These are phyloP conservation scores for Passer montanus DNA, from an alignment of 2,113 vertebrate species.

Conservation along the genomic window DNA sequence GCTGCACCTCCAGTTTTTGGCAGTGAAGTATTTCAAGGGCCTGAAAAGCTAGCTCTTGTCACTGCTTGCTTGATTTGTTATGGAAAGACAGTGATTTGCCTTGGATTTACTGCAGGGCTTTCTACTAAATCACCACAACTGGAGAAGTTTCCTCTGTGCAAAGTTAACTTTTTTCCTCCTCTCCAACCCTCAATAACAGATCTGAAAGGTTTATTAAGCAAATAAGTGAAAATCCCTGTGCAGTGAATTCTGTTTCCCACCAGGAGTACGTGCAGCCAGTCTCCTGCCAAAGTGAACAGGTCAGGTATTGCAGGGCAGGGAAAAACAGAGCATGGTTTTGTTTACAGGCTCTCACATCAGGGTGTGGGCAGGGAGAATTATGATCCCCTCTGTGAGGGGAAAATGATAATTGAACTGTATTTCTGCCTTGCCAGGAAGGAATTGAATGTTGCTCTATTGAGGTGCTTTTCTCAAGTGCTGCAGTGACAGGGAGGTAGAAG, in stretches of 20 bases:
- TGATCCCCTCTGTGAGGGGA: not conserved
- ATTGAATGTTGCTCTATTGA: not conserved
- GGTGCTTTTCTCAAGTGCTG: not conserved
- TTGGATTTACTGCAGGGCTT: constrained; percentile 20
- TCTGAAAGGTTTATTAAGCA: constrained; percentile 26
- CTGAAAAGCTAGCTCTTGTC: not conserved
- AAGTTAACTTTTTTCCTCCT: not conserved
- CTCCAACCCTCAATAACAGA: constrained; percentile 2
- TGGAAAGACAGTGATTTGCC: not conserved
- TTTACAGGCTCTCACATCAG: not conserved
- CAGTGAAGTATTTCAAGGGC: not conserved
- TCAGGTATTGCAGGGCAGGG: not conserved
- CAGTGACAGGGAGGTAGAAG: not conserved
- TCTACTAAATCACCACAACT: constrained; percentile 1
- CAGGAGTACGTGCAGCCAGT: not conserved
- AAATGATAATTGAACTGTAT: not conserved
- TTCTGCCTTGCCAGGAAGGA: not conserved
- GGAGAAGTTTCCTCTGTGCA: not conserved
- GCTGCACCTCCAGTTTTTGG: not conserved
- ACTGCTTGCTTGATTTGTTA: constrained; percentile 1
- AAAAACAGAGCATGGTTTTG: not conserved
- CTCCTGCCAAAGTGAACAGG: not conserved
- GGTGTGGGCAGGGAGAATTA: not conserved
- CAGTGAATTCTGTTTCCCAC: not conserved
- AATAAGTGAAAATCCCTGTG: not conserved